Percentiles rank a stretch among this genome's conserved stretches.
These are phyloP conservation scores for Platichthys flesus DNA, from an alignment of 2,113 vertebrate genomes.

Conservation along the genomic window DNA sequence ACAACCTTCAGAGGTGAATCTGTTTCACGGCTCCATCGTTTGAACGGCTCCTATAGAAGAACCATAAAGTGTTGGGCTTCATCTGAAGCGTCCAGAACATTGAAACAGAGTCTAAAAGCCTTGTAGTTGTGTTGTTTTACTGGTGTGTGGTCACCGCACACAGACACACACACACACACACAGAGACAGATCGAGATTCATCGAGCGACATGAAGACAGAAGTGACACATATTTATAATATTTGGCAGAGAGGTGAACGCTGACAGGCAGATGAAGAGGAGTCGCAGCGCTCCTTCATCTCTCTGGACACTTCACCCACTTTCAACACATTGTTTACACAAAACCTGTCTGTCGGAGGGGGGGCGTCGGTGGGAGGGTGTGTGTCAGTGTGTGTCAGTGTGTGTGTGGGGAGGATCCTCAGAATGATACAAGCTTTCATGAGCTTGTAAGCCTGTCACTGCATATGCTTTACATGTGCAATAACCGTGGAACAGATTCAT, in stretches of 20 bases:
- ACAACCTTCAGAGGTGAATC: not conserved
- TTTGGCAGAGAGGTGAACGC: slow-evolving; percentile 22
- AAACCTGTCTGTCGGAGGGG: slow-evolving; percentile 25
- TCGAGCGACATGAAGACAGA: not conserved
- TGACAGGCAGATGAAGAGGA: slow-evolving; percentile 51
- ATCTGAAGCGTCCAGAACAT: too few species aligned
- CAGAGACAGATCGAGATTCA: not conserved
- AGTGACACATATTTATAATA: slow-evolving; percentile 33
- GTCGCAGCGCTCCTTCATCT: slow-evolving; percentile 34
- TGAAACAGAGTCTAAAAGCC: too few species aligned
- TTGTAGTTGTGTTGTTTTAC: too few species aligned
- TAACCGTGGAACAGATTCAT: not conserved
- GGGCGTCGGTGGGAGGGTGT: not conserved
- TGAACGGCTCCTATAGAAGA: not conserved
- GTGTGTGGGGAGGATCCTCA: not conserved
- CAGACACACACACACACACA: not conserved
- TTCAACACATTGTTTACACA: slow-evolving; percentile 55
- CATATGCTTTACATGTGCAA: slow-evolving; percentile 24
- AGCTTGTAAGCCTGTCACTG: slow-evolving; percentile 29
- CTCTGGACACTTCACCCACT: slow-evolving; percentile 73
- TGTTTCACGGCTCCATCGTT: not conserved
- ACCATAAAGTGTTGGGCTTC: too few species aligned
- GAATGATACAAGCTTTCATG: slow-evolving; percentile 15
- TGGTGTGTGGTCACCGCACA: slow-evolving; percentile 3
- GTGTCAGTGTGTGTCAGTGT: not conserved